Conservation (phyloP, 2,888 invertebrate species). For the Perizoma affinitatum region DNA sequence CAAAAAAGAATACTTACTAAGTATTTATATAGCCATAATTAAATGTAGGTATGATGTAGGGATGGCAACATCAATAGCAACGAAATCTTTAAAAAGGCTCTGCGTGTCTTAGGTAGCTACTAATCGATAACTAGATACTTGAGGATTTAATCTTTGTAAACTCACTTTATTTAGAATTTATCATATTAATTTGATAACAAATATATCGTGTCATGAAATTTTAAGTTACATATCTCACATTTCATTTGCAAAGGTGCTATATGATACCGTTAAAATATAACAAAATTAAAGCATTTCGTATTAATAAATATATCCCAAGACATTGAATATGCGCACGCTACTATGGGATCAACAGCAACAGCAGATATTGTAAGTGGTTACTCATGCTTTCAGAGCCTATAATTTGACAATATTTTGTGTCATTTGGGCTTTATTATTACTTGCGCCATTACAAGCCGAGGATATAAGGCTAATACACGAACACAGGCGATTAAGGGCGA, state of each 20-base stretch:
- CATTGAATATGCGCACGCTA: conserved; percentile 58
- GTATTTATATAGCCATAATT: conserved; percentile 70
- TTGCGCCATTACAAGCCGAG: conserved; percentile 79
- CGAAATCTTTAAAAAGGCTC: conserved; percentile 12
- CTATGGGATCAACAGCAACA: conserved; percentile 63
- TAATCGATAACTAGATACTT: too few species aligned
- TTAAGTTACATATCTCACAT: too few species aligned
- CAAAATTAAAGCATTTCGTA: too few species aligned
- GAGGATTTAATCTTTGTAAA: too few species aligned
- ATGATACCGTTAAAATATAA: too few species aligned
- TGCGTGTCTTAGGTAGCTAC: too few species aligned
- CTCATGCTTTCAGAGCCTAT: conserved; percentile 82
- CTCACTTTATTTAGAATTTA: too few species aligned
- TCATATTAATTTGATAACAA: too few species aligned
- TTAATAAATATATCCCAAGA: not conserved
- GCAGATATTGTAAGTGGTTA: conserved; percentile 79
- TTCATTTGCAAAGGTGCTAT: too few species aligned
- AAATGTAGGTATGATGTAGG: conserved; percentile 57
- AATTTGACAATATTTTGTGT: conserved; percentile 85
- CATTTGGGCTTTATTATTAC: conserved; percentile 84
- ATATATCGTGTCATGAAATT: too few species aligned
- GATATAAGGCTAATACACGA: conserved; percentile 80
- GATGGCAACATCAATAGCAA: too few species aligned
- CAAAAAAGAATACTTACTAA: conserved; percentile 68
- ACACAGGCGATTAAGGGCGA: conserved; percentile 78